These are phyloP conservation scores for Hirtodrosophila alboralis DNA, from an alignment of 2,888 invertebrate species.

Conservation along the genomic window DNA sequence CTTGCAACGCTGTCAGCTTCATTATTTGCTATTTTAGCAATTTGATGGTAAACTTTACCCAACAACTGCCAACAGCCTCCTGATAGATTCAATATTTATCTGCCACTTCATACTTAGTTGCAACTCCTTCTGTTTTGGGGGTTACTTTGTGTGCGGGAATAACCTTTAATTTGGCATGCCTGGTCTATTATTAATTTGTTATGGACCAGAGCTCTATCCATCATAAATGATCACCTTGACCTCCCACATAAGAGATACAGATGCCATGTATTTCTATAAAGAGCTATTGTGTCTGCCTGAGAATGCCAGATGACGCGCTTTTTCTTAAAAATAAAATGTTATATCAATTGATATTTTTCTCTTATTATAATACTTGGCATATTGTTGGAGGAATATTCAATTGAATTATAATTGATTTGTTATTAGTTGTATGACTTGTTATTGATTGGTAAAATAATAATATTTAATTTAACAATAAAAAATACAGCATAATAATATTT, in stretches of 20 bases:
- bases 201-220: conserved; percentile 57
- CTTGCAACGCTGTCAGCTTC: conserved; percentile 63
- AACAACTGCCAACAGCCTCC: conserved; percentile 44
- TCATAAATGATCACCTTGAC: conserved; percentile 53
- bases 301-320: conserved; percentile 38
- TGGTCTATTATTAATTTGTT: conserved; percentile 65
- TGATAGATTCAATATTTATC: conserved; percentile 55
- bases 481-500: no score
- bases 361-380: background rate
- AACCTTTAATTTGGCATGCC: conserved; percentile 44
- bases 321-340: background rate
- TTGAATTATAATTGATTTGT: conserved; percentile 1
- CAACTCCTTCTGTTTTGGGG: no score
- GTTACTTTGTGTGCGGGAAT: no score
- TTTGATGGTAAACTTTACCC: conserved; percentile 73
- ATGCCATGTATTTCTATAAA: background rate
- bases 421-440: background rate
- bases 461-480: no score
- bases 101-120: conserved; percentile 18
- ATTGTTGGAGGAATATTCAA: background rate
- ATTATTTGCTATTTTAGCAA: conserved; percentile 81
- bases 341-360: conserved; percentile 9
- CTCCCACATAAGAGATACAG: conserved; percentile 34
- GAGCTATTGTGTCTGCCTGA: conserved; percentile 5
- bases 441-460: no score